Evolutionary conservation across 2,113 vertebrate genomes (phyloP).

Genomic region (Mohoua ochrocephala): DNA sequence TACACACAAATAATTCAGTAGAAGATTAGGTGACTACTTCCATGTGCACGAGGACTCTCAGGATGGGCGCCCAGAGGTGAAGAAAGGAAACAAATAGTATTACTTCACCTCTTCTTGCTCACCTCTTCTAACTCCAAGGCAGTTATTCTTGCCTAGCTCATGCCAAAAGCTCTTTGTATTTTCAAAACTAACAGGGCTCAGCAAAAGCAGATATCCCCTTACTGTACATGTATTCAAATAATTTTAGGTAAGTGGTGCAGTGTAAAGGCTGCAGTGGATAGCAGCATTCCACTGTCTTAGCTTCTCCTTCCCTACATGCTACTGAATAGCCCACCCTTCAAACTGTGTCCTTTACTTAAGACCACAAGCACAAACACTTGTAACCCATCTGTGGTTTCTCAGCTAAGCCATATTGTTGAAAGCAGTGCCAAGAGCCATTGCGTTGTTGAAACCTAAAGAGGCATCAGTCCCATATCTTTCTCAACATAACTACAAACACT

Average conservation of each 20-base stretch:
- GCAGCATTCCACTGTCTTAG: background rate
- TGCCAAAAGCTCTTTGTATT: background rate
- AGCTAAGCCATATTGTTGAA: background rate
- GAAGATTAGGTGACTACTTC: background rate
- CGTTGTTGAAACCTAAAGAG: background rate
- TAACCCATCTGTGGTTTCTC: background rate
- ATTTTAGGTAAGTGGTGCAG: background rate
- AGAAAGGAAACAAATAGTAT: background rate
- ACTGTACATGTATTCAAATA: accelerated
- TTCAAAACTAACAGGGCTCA: background rate
- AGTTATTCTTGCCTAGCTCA: background rate
- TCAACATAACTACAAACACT: background rate
- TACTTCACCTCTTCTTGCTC: background rate
- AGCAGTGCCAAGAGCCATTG: background rate
- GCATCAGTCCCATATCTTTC: background rate
- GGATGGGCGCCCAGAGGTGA: background rate
- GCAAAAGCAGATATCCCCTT: background rate
- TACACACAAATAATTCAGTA: background rate
- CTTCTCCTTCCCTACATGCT: background rate
- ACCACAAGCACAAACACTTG: background rate
- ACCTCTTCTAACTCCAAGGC: background rate
- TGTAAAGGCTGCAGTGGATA: background rate
- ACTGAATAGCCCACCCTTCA: background rate
- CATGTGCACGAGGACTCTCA: background rate
- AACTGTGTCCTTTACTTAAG: background rate